A percentile compares a stretch with the other conserved stretches of the same genome.
phyloP scores from a whole-genome alignment of 2,113 vertebrate genomes.

The Lepus timidus region DNA sequence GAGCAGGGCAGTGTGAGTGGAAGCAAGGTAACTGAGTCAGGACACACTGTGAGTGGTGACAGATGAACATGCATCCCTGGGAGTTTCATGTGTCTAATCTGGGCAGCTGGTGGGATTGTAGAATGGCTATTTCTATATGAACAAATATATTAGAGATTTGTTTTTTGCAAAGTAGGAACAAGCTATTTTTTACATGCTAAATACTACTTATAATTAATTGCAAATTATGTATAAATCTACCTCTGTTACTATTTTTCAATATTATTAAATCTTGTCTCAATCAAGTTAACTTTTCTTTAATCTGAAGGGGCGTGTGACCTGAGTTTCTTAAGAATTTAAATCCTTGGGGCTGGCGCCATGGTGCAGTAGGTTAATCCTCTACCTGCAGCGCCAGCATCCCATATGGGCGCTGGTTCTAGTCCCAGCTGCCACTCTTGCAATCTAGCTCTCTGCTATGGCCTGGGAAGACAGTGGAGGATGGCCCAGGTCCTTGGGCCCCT shows the following conservation, averaged over 20 bases:
- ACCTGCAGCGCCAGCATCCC: too few species aligned
- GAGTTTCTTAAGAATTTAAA: not conserved
- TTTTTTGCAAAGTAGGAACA: slow-evolving; percentile 14
- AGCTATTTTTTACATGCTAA: not conserved
- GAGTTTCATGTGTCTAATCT: not conserved
- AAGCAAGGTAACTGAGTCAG: not conserved
- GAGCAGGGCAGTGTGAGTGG: not conserved
- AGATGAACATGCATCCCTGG: not conserved
- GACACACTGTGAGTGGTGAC: not conserved
- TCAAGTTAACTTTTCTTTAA: not conserved
- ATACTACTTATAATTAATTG: slow-evolving; percentile 36
- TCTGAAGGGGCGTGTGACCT: not conserved
- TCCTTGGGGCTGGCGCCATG: too few species aligned
- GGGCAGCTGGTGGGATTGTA: not conserved
- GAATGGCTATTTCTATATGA: not conserved
- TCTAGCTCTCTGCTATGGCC: too few species aligned
- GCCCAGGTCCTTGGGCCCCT: too few species aligned
- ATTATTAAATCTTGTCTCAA: slow-evolving; percentile 28
- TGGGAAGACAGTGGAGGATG: too few species aligned
- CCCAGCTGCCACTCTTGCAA: too few species aligned
- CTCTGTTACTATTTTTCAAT: not conserved
- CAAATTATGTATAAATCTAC: not conserved
- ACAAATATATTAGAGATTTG: not conserved
- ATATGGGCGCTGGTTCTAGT: too few species aligned
- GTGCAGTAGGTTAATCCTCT: too few species aligned